Evolutionary conservation across 2,797 vertebrate genomes (phyloP), one percentile per base, ranked within the genome.

Genomic region (Austrolebias charrua): DNA sequence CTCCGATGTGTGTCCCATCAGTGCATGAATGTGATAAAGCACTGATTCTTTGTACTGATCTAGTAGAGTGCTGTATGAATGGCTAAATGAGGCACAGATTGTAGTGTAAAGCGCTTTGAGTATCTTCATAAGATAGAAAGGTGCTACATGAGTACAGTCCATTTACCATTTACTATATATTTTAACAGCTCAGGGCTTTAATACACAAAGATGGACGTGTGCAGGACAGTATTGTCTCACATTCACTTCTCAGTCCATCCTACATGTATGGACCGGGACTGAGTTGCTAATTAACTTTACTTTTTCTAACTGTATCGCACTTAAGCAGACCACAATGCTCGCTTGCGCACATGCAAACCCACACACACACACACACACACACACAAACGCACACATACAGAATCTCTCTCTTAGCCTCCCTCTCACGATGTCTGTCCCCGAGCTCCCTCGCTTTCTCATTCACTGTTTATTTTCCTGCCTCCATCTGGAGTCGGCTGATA

Each of bases 401-500:
- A 75, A 79, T 75, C 72, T 71, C 75, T 74, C 81, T 85, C 73
- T 76, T 82, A 73, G 80, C 44, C 82, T 84, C 66, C 79, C 62
- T 81, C 77, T 67, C 83, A 78, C 84, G 79, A 85, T 89, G 82
- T 88, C 86, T 88, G 78, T 82, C 82, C 79, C 72, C 79, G 48
- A 68, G 16, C 77, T 80, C 81, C 46, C 82, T 66, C 73, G 76
- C 81, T 69, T 76, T 76, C 87, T 86, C 84, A 71, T 84, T 84
- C 85, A 87, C 89, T 93, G 90, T 93, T 93, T 93, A 92, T 93
- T 92, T 93, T 93, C 89, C 91, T 92, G 90, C 87, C 90, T 93
- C 94, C 94, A 92, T 93, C 94, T 97, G 96, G 93, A 93, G 93
- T 88, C 86, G 83, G 91, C 94, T 95, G 95, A 96, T 97, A 96